A percentile compares a stretch with the other conserved stretches of the same genome.
These are phyloP conservation scores for Cephalopterus ornatus DNA, from an alignment of 2,113 vertebrate genomes.

Conservation along the genomic window DNA sequence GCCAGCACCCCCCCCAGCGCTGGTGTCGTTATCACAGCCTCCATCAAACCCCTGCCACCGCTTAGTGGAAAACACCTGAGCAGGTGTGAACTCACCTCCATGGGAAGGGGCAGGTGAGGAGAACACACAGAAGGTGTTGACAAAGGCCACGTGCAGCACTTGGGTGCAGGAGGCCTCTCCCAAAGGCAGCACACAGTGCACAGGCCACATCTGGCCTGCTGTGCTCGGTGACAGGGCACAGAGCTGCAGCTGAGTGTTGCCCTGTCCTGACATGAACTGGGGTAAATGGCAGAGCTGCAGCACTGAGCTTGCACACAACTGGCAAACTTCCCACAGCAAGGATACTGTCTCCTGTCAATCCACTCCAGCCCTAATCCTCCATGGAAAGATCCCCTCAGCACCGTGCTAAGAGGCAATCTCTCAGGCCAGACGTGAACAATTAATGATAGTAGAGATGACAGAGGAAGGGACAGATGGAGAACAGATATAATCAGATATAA, in stretches of 20 bases:
- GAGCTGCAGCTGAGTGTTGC: not conserved
- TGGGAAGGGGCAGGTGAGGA: not conserved
- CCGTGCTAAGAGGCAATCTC: constrained; percentile 6
- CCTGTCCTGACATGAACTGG: not conserved
- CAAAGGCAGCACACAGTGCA: not conserved
- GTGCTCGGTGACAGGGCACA: not conserved
- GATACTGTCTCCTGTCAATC: constrained; percentile 6
- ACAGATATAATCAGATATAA: not conserved
- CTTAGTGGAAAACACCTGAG: not conserved
- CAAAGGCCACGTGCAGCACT: not conserved
- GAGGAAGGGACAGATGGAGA: not conserved
- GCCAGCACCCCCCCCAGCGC: not conserved
- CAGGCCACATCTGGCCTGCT: not conserved
- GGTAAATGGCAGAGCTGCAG: not conserved
- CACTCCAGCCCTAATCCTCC: constrained; percentile 16
- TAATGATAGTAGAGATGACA: not conserved
- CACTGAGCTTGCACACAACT: not conserved
- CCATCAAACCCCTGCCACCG: not conserved
- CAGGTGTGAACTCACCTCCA: not conserved
- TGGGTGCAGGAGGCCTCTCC: not conserved
- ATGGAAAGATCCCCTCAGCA: constrained; percentile 8
- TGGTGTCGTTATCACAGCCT: accelerated
- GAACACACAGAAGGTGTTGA: not conserved
- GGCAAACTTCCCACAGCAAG: not conserved
- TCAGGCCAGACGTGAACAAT: not conserved